Evolutionary conservation across 2,888 invertebrate species (phyloP).

Genomic region (Rotaria sp.): DNA sequence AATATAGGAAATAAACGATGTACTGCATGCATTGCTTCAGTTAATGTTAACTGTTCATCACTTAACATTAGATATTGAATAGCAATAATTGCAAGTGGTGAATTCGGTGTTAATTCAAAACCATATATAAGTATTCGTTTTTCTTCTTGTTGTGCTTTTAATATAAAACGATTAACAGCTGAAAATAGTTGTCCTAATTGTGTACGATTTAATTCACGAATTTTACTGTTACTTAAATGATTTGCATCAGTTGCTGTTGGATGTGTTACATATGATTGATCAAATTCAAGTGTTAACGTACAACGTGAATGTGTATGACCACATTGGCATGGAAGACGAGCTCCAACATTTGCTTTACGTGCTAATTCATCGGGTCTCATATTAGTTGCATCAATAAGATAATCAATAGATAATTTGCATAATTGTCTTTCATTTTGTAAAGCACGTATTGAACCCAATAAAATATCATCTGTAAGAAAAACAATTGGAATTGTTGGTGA

Average conservation of each 20-base stretch:
- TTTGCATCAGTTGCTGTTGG: not conserved
- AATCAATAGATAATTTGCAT: constrained; percentile 38
- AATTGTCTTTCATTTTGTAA: constrained; percentile 38
- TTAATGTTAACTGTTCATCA: not conserved
- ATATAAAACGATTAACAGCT: constrained; percentile 36
- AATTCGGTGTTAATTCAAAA: not conserved
- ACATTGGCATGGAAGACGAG: constrained; percentile 37
- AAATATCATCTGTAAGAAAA: constrained; percentile 33
- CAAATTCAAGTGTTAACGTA: not conserved
- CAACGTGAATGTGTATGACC: constrained; percentile 35
- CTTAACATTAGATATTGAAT: constrained; percentile 37
- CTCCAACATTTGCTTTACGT: constrained; percentile 14
- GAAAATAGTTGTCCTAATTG: constrained; percentile 14
- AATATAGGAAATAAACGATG: not conserved
- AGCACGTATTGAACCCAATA: constrained; percentile 25
- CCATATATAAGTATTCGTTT: constrained; percentile 37
- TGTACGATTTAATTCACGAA: not conserved
- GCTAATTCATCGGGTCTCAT: constrained; percentile 36
- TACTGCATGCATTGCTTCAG: not conserved
- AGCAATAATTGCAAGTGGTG: constrained; percentile 28
- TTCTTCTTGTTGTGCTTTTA: constrained; percentile 8
- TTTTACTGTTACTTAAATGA: not conserved
- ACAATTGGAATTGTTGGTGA: not conserved
- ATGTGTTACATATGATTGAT: not conserved
- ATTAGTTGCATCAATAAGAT: constrained; percentile 35